Evolutionary conservation across 2,888 invertebrate genomes (phyloP).

Genomic region (Xestoiulus laeticollis): DNA sequence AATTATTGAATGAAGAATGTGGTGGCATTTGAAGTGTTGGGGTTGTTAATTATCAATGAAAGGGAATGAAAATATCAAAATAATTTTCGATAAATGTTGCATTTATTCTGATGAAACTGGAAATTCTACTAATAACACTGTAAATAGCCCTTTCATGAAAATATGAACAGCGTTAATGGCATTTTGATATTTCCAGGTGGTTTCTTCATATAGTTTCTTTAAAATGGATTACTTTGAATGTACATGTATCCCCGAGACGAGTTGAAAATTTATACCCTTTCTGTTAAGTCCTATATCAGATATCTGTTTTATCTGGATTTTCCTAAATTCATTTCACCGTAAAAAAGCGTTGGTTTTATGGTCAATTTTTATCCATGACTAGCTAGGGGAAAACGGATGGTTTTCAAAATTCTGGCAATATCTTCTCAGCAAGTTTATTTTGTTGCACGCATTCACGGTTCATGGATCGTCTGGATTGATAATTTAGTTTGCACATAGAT

Average conservation of each 20-base stretch:
- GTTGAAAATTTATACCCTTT: background rate
- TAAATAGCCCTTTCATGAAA: no score
- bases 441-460: conserved; percentile 5
- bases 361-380: background rate
- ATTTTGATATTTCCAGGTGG: no score
- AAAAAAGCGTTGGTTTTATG: background rate
- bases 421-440: background rate
- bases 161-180: no score
- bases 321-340: background rate
- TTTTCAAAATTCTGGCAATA: background rate
- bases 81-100: no score
- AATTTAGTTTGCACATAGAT: conserved; percentile 14
- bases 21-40: no score
- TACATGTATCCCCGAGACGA: background rate
- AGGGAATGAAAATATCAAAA: no score
- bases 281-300: background rate
- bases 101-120: no score
- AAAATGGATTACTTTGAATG: no score
- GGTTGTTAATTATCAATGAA: no score
- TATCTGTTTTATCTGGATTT: background rate
- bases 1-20: background rate
- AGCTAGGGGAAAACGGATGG: background rate
- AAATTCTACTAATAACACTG: no score
- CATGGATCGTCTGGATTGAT: conserved; percentile 14
- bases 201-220: no score